A percentile compares a stretch with the other conserved stretches of the same genome.
Evolutionary conservation across 37 sponge, comb jelly and placozoan genomes (phyloP).

Genomic region (Axinella damicornis): DNA sequence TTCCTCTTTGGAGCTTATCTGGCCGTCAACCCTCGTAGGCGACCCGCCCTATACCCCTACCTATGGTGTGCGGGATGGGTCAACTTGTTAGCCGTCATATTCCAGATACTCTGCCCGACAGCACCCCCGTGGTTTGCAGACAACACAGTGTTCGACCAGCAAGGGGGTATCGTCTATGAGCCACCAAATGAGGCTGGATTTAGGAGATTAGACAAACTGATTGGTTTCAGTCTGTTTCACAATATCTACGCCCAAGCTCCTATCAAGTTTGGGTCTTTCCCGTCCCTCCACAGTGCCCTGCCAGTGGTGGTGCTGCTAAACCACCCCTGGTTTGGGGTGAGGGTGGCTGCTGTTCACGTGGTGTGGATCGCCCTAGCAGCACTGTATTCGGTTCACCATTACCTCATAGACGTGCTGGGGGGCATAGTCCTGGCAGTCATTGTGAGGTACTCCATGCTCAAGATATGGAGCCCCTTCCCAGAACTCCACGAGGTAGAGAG

Average conservation of each 20-base stretch:
- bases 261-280: constrained; percentile 87
- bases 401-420: constrained; percentile 83
- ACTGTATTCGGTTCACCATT: constrained; percentile 85
- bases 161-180: constrained; percentile 54
- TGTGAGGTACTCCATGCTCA: constrained; percentile 63
- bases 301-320: constrained; percentile 77
- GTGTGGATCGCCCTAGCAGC: constrained; percentile 87
- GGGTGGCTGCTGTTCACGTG: constrained; percentile 73
- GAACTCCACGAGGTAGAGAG: constrained; percentile 32
- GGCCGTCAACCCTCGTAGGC: neutral
- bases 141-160: constrained; percentile 68
- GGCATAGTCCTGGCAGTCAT: constrained; percentile 70
- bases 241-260: constrained; percentile 76
- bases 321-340: constrained; percentile 80
- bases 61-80: constrained; percentile 92
- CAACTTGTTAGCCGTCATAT: constrained; percentile 68
- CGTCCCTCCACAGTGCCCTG: constrained; percentile 88
- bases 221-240: constrained; percentile 77
- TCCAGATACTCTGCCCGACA: constrained; percentile 86
- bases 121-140: constrained; percentile 91
- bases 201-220: constrained; percentile 66
- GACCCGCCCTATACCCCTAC: constrained; percentile 59
- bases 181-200: constrained; percentile 82
- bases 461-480: constrained; percentile 83
- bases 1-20: constrained; percentile 74